A percentile compares a stretch with the other conserved stretches of the same genome.
Conservation (phyloP, 2,888 invertebrate species). For the Villa cingulata region DNA sequence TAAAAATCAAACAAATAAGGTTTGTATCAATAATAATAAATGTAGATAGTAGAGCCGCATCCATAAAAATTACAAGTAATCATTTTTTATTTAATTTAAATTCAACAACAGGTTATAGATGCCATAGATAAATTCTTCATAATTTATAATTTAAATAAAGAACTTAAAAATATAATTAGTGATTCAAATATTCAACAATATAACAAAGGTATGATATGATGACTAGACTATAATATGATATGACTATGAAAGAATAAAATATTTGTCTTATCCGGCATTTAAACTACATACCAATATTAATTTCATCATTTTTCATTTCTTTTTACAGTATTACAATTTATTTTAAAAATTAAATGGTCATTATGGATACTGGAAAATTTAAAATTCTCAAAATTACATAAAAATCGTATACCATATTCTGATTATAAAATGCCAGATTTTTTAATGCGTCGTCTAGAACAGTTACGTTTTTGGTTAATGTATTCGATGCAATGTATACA, state of each 20-base stretch:
- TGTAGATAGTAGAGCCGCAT: too few relatives aligned
- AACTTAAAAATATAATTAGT: slow-evolving; percentile 25
- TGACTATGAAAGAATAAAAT: not conserved
- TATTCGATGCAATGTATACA: slow-evolving; percentile 41
- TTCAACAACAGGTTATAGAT: slow-evolving; percentile 20
- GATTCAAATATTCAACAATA: slow-evolving; percentile 23
- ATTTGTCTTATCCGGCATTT: too few relatives aligned
- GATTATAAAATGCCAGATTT: slow-evolving; percentile 26
- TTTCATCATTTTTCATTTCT: not conserved
- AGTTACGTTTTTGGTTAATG: slow-evolving; percentile 41
- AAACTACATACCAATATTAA: too few relatives aligned
- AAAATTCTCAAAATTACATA: slow-evolving; percentile 26
- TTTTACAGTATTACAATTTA: slow-evolving; percentile 35
- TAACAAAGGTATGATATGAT: slow-evolving; percentile 19
- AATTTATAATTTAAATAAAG: slow-evolving; percentile 22
- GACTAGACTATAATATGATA: not conserved
- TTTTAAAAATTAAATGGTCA: slow-evolving; percentile 43
- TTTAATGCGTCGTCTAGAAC: slow-evolving; percentile 37
- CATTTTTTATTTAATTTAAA: not conserved
- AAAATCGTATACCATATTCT: slow-evolving; percentile 20
- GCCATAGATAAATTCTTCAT: slow-evolving; percentile 27
- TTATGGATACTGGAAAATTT: slow-evolving; percentile 39
- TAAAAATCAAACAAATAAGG: slow-evolving; percentile 21
- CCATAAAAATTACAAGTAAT: too few relatives aligned
- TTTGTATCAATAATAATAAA: not conserved